phyloP scores from a whole-genome alignment of 2,888 invertebrate species.

The Erpobdella octoculata region DNA sequence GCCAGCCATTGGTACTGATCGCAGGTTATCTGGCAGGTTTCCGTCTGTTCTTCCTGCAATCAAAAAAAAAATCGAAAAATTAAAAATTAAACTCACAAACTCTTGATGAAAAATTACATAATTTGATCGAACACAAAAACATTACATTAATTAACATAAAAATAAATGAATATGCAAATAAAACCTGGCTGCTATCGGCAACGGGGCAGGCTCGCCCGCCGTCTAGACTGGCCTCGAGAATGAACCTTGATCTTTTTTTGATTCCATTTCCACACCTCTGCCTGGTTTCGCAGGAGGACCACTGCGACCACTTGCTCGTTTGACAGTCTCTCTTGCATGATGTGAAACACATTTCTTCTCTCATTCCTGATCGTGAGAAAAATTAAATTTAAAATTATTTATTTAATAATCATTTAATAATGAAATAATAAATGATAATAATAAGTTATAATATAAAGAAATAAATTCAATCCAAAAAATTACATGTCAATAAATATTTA shows the following conservation, averaged over 20 bases:
- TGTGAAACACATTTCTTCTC: slow-evolving; percentile 50
- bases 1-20: slow-evolving; percentile 35
- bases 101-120: too few species aligned
- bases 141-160: background rate
- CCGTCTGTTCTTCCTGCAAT: slow-evolving; percentile 34
- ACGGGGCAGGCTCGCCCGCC: slow-evolving; percentile 54
- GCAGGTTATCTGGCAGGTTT: slow-evolving; percentile 35
- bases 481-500: too few species aligned
- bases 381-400: background rate
- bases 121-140: too few species aligned
- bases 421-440: background rate
- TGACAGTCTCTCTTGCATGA: slow-evolving; percentile 62
- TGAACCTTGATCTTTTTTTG: slow-evolving; percentile 58
- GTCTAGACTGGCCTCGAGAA: slow-evolving; percentile 46
- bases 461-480: background rate
- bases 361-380: slow-evolving; percentile 36
- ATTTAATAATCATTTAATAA: background rate
- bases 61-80: background rate
- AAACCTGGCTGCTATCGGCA: slow-evolving; percentile 35
- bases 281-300: slow-evolving; percentile 59
- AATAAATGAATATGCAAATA: background rate
- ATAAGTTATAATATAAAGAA: background rate
- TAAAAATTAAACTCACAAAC: background rate
- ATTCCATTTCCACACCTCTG: slow-evolving; percentile 57
- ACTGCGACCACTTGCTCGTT: slow-evolving; percentile 61